Evolutionary conservation across 2,797 vertebrate species (phyloP).

Genomic region (Chanos chanos): DNA sequence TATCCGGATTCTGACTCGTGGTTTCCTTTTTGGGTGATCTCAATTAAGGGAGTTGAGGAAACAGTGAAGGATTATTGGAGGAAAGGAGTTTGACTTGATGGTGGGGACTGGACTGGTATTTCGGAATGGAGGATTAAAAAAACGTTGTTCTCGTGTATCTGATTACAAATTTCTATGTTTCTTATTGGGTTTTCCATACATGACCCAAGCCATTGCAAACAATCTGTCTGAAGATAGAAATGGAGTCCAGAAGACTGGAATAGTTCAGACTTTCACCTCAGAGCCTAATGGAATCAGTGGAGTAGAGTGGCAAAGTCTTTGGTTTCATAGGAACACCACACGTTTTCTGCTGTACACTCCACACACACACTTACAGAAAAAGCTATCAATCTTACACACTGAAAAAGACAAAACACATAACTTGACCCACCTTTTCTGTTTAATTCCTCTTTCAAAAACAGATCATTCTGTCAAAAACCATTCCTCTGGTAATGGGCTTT

Average conservation of each 20-base stretch:
- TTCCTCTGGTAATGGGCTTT: too few relatives aligned
- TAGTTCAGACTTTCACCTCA: slow-evolving; percentile 61
- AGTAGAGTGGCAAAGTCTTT: slow-evolving; percentile 50
- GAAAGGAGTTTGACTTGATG: slow-evolving; percentile 73
- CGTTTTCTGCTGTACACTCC: background rate
- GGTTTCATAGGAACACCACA: slow-evolving; percentile 41
- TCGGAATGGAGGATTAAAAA: slow-evolving; percentile 51
- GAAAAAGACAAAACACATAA: too few relatives aligned
- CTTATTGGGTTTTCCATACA: slow-evolving; percentile 49
- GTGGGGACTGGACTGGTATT: slow-evolving; percentile 41
- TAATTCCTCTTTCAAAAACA: too few relatives aligned
- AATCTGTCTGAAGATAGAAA: slow-evolving; percentile 67
- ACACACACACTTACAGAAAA: background rate
- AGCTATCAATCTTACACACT: background rate
- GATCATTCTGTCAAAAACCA: too few relatives aligned
- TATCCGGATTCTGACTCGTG: slow-evolving; percentile 83
- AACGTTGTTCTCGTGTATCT: slow-evolving; percentile 66
- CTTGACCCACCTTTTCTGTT: too few relatives aligned
- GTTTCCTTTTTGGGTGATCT: slow-evolving; percentile 80
- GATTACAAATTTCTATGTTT: slow-evolving; percentile 59
- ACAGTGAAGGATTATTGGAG: slow-evolving; percentile 75
- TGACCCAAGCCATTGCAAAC: slow-evolving; percentile 58
- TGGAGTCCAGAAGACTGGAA: slow-evolving; percentile 66
- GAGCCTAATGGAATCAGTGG: slow-evolving; percentile 44
- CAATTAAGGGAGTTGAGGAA: slow-evolving; percentile 82